Conservation (phyloP, 2,888 invertebrate genomes). For the Gasteruption jaculator region DNA sequence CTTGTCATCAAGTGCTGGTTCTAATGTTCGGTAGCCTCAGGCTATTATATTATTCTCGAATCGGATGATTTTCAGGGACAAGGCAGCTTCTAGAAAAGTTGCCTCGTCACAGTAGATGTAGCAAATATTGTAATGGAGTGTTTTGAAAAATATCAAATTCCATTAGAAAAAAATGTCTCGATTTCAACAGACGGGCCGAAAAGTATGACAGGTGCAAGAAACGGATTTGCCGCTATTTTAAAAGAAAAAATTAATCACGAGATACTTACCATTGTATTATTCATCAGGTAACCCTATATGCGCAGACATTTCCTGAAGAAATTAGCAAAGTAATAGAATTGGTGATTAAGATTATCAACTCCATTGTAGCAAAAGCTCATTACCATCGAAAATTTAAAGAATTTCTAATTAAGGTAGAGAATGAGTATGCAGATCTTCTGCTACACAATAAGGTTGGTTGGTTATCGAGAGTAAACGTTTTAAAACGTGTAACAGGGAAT, state of each 20-base stretch:
- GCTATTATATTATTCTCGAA: too few species aligned
- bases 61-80: too few species aligned
- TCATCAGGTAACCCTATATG: constrained; percentile 34
- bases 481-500: too few species aligned
- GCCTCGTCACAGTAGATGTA: constrained; percentile 32
- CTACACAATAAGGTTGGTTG: constrained; percentile 23
- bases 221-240: constrained; percentile 26
- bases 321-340: constrained; percentile 28
- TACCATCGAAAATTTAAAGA: constrained; percentile 14
- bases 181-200: constrained; percentile 28
- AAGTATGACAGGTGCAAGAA: constrained; percentile 29
- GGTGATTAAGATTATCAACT: constrained; percentile 23
- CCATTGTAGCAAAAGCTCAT: constrained; percentile 12
- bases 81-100: too few species aligned
- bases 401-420: constrained; percentile 14
- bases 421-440: constrained; percentile 18
- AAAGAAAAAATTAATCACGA: constrained; percentile 30
- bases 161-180: constrained; percentile 26
- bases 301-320: constrained; percentile 32
- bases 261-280: constrained; percentile 34
- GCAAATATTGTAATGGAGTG: constrained; percentile 29
- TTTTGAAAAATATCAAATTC: constrained; percentile 21
- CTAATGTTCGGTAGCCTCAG: too few species aligned
- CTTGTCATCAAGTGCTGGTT: too few species aligned
- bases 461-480: constrained; percentile 28